Evolutionary conservation across 2,113 vertebrate species (phyloP).

Genomic region (Neomonachus schauinslandi): DNA sequence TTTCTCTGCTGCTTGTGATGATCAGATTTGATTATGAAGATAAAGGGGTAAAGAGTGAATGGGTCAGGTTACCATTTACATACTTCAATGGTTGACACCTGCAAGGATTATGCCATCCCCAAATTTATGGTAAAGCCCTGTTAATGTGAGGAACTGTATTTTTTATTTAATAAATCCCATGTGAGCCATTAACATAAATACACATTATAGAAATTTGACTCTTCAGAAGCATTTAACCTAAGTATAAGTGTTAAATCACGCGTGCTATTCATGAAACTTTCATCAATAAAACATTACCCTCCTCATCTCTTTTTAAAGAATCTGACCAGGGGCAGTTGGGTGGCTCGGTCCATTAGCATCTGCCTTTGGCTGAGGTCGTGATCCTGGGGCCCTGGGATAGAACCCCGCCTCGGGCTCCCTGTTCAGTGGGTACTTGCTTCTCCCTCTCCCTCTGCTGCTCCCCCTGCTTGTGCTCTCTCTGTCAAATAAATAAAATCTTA

Average conservation of each 20-base stretch:
- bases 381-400: not conserved
- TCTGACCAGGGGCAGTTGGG: not conserved
- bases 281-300: not conserved
- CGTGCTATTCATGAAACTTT: not conserved
- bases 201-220: not conserved
- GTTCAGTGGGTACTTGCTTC: not conserved
- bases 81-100: not conserved
- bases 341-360: not conserved
- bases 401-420: not conserved
- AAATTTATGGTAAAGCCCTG: not conserved
- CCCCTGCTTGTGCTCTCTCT: not conserved
- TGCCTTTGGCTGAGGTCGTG: not conserved
- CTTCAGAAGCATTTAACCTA: conserved; percentile 18
- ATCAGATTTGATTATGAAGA: not conserved
- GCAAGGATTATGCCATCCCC: not conserved
- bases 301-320: not conserved
- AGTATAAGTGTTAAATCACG: not conserved
- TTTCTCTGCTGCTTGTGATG: not conserved
- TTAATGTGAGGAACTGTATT: not conserved
- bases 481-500: not conserved
- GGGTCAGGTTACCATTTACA: not conserved
- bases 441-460: not conserved
- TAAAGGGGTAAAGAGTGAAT: not conserved
- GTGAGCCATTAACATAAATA: not conserved
- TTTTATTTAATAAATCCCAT: not conserved